Percentiles rank a stretch among this genome's conserved stretches.
phyloP scores from a whole-genome alignment of 2,888 invertebrate genomes.

The Nymphalis c-album region DNA sequence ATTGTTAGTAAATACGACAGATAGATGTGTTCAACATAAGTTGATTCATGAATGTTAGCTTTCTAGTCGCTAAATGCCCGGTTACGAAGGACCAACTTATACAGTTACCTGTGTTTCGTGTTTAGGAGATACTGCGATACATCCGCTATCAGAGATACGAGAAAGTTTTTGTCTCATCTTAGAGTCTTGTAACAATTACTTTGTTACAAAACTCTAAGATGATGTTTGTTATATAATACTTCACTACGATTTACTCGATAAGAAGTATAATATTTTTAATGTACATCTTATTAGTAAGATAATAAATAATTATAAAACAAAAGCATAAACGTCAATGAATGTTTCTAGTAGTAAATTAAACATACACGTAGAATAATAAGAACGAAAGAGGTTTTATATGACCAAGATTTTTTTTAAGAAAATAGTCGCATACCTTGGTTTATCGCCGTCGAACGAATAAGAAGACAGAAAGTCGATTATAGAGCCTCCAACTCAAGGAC shows the following conservation, averaged over 20 bases:
- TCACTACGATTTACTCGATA: background rate
- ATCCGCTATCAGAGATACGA: slow-evolving; percentile 26
- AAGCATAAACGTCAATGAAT: too few relatives aligned
- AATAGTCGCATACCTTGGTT: slow-evolving; percentile 41
- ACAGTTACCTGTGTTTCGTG: slow-evolving; percentile 24
- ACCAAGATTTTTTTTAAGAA: slow-evolving; percentile 16
- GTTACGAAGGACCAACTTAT: slow-evolving; percentile 35
- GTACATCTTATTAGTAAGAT: too few relatives aligned
- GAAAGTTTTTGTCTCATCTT: slow-evolving; percentile 14
- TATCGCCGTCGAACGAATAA: slow-evolving; percentile 57
- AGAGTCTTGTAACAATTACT: background rate
- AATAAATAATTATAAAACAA: too few relatives aligned
- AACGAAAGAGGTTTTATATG: background rate
- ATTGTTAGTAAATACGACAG: too few relatives aligned
- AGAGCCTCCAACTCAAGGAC: slow-evolving; percentile 77
- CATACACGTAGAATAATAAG: background rate
- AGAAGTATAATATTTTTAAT: background rate
- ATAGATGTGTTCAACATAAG: slow-evolving; percentile 31
- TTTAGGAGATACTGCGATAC: slow-evolving; percentile 19
- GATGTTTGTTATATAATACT: slow-evolving; percentile 1
- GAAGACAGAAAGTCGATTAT: slow-evolving; percentile 55
- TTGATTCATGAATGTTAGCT: slow-evolving; percentile 26
- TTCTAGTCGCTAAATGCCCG: slow-evolving; percentile 37
- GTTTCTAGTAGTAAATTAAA: too few relatives aligned
- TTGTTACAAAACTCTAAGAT: too few relatives aligned